A percentile compares a stretch with the other conserved stretches of the same genome.
These are phyloP conservation scores for Adoxophyes honmai DNA, from an alignment of 1,140 invertebrate genomes.

Conservation along the genomic window DNA sequence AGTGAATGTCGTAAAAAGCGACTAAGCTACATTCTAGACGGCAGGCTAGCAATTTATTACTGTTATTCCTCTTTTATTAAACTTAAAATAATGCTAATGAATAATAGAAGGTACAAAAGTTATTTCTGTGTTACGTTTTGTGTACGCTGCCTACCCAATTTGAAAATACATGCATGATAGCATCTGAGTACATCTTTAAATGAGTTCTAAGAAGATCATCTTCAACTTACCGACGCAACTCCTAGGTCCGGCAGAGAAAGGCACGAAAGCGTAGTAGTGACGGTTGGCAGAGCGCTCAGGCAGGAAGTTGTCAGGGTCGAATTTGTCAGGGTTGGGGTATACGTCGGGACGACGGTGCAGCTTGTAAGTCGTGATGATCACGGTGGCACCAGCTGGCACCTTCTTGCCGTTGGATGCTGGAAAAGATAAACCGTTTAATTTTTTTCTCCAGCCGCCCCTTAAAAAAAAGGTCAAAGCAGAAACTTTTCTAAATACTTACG, in stretches of 20 bases:
- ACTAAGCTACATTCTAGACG: too few relatives aligned
- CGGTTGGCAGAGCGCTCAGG: conserved; percentile 87
- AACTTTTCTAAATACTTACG: conserved; percentile 76
- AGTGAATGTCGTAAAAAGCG: too few relatives aligned
- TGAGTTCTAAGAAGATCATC: too few relatives aligned
- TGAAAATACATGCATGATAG: too few relatives aligned
- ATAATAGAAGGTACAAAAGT: neutral
- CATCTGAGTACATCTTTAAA: too few relatives aligned
- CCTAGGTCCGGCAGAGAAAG: conserved; percentile 92
- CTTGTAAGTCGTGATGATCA: conserved; percentile 82
- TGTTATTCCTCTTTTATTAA: too few relatives aligned
- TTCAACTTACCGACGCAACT: conserved; percentile 86
- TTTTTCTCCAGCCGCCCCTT: too few relatives aligned
- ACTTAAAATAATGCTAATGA: conserved; percentile 20
- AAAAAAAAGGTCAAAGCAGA: too few relatives aligned
- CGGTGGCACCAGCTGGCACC: conserved; percentile 82
- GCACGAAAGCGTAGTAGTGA: conserved; percentile 92
- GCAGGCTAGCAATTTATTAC: too few relatives aligned
- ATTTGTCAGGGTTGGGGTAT: conserved; percentile 90
- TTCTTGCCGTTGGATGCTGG: conserved; percentile 76
- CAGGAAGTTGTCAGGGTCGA: conserved; percentile 95
- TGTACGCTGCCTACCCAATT: too few relatives aligned
- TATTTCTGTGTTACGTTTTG: too few relatives aligned
- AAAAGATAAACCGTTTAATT: too few relatives aligned
- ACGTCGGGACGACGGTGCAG: conserved; percentile 87